Conservation (phyloP, 2,888 invertebrate genomes). For the Tetramorium bicarinatum region DNA sequence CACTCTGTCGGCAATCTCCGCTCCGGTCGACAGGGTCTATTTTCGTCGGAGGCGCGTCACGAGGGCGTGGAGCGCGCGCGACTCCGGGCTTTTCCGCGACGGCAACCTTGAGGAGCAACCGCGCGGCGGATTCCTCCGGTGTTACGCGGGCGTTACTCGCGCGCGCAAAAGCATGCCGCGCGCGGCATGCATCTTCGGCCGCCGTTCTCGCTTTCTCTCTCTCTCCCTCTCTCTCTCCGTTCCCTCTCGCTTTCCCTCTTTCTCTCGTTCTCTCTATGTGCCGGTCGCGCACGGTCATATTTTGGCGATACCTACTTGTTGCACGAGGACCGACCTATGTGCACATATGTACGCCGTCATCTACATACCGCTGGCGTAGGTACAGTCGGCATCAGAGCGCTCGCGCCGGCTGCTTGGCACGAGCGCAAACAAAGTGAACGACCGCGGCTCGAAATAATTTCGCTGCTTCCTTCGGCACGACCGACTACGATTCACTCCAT, state of each 20-base stretch:
- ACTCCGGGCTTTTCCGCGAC: constrained; percentile 50
- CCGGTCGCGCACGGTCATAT: constrained; percentile 77
- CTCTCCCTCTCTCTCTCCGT: neutral
- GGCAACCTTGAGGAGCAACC: constrained; percentile 44
- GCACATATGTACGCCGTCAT: constrained; percentile 60
- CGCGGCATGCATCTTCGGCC: constrained; percentile 25
- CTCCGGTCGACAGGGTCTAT: constrained; percentile 48
- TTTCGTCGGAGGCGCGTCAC: constrained; percentile 47
- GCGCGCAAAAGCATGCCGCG: constrained; percentile 19
- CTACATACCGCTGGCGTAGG: constrained; percentile 64
- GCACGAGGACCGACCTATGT: constrained; percentile 73
- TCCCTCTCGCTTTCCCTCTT: neutral
- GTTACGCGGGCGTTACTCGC: constrained; percentile 32
- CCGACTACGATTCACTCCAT: constrained; percentile 13
- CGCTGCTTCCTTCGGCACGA: constrained; percentile 48
- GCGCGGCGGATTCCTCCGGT: constrained; percentile 31
- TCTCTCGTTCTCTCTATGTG: constrained; percentile 45
- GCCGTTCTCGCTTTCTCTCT: neutral
- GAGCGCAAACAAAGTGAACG: constrained; percentile 70
- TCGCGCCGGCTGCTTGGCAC: constrained; percentile 65
- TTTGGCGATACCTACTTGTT: constrained; percentile 82
- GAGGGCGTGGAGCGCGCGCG: constrained; percentile 20
- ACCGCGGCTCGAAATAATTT: constrained; percentile 69
- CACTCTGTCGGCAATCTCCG: constrained; percentile 55
- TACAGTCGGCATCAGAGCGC: constrained; percentile 56